phyloP scores from a whole-genome alignment of 2,888 invertebrate genomes.

The Ametastegia equiseti region DNA sequence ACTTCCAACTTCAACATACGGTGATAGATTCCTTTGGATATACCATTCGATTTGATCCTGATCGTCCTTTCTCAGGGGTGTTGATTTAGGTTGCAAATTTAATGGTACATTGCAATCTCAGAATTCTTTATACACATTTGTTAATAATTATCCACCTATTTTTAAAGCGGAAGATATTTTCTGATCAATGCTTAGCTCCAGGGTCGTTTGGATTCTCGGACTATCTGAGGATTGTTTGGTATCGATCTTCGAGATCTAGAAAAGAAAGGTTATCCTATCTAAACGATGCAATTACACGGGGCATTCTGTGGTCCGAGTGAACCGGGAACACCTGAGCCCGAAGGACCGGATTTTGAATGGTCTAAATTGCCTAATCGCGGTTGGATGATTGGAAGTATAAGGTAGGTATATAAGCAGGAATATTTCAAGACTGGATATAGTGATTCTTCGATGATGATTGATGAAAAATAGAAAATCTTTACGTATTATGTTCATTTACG shows the following conservation, averaged over 20 bases:
- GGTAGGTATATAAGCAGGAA: not conserved
- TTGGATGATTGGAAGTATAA: not conserved
- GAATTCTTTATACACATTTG: not conserved
- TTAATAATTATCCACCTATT: not conserved
- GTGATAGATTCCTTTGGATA: not conserved
- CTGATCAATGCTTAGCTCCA: not conserved
- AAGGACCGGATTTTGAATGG: not conserved
- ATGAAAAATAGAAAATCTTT: not conserved
- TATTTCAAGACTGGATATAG: no score
- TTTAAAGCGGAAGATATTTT: not conserved
- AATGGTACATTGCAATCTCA: no score
- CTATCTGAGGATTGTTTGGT: not conserved
- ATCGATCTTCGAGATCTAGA: constrained; percentile 26
- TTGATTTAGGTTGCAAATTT: not conserved
- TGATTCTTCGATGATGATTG: not conserved
- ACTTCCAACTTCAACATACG: not conserved
- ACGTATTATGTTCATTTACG: not conserved
- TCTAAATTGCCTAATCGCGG: not conserved
- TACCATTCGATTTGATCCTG: not conserved
- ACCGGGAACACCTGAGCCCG: constrained; percentile 16
- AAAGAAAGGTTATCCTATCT: constrained; percentile 34
- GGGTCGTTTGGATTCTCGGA: not conserved
- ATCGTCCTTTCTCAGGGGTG: not conserved
- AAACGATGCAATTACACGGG: constrained; percentile 49
- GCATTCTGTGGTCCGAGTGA: not conserved